Evolutionary conservation across 2,888 invertebrate species (phyloP).

Genomic region (Hypercompe scribonia): DNA sequence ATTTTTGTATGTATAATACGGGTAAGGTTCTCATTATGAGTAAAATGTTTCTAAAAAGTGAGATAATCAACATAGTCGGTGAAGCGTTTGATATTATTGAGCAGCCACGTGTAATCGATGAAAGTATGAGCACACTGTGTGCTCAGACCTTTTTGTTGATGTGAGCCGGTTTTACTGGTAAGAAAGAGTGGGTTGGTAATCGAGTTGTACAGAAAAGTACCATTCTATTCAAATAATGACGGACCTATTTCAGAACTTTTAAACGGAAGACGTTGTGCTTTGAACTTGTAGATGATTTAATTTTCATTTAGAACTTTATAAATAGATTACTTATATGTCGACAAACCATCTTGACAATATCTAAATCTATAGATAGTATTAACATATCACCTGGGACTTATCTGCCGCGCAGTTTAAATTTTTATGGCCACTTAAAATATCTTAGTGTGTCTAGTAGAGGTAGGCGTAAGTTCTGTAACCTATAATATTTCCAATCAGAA

Average conservation of each 20-base stretch:
- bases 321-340: neutral
- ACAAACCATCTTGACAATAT: neutral
- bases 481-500: neutral
- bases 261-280: conserved; percentile 1
- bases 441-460: too few species aligned
- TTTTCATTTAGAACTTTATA: neutral
- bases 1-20: conserved; percentile 18
- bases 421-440: neutral
- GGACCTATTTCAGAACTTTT: conserved; percentile 1
- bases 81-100: conserved; percentile 25
- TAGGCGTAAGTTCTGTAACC: neutral
- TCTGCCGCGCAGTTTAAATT: neutral
- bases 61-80: conserved; percentile 36
- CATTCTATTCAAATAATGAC: conserved; percentile 18
- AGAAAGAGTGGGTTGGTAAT: conserved; percentile 11
- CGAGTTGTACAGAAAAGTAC: conserved; percentile 6
- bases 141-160: conserved; percentile 28
- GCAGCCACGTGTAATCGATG: conserved; percentile 28
- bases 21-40: conserved; percentile 1
- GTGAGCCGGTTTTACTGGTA: conserved; percentile 30
- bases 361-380: neutral
- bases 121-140: conserved; percentile 33
- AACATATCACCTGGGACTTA: too few species aligned
- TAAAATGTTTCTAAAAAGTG: conserved; percentile 25
- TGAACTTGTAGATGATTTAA: neutral